Conservation (phyloP, 2,797 vertebrate species). For the Meriones psammophilus region DNA sequence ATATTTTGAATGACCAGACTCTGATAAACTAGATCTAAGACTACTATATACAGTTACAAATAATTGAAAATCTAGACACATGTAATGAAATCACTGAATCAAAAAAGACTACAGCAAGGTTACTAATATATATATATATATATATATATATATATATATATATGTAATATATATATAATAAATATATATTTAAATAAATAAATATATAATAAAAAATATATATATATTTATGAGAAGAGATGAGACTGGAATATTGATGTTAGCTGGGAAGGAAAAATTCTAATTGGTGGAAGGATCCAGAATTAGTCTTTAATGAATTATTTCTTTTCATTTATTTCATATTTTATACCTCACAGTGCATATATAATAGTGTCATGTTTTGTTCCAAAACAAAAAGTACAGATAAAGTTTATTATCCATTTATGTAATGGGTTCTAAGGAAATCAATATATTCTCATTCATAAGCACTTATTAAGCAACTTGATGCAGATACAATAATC, state of each 20-base stretch:
- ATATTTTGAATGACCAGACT: background rate
- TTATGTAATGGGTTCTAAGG: slow-evolving; percentile 31
- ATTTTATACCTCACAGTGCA: background rate
- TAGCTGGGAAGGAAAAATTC: slow-evolving; percentile 43
- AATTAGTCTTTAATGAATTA: slow-evolving; percentile 47
- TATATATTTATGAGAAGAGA: background rate
- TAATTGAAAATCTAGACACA: background rate
- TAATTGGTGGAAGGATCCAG: slow-evolving; percentile 9
- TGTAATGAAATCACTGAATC: slow-evolving; percentile 33
- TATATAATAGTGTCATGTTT: slow-evolving; percentile 35
- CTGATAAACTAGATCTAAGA: background rate
- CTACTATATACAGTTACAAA: background rate
- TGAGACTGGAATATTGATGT: slow-evolving; percentile 1
- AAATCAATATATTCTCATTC: background rate
- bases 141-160: background rate
- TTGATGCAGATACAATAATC: background rate
- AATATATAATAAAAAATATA: no score
- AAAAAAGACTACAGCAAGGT: slow-evolving; percentile 28
- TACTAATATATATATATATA: background rate
- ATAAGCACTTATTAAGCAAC: slow-evolving; percentile 31
- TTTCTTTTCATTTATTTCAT: slow-evolving; percentile 34
- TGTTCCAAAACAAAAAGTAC: slow-evolving; percentile 37
- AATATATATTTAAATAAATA: no score
- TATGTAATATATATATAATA: no score
- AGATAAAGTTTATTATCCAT: slow-evolving; percentile 55